Conservation (phyloP, 2,113 vertebrate species). For the Xiphorhynchus elegans region DNA sequence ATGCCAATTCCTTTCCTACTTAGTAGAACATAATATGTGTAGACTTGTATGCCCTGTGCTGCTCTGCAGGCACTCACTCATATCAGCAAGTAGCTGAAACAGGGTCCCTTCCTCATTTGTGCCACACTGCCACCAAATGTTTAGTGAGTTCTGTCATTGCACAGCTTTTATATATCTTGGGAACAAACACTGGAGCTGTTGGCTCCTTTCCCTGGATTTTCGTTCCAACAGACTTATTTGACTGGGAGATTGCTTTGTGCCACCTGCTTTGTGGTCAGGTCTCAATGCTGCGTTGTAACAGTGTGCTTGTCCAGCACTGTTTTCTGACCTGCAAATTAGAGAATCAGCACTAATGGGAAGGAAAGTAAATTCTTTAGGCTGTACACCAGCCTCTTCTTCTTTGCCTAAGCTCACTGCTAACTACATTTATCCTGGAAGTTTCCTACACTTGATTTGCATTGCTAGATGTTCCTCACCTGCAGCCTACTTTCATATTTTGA, state of each 20-base stretch:
- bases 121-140: accelerated
- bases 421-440: background rate
- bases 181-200: background rate
- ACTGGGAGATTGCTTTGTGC: background rate
- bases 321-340: background rate
- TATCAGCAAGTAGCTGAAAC: background rate
- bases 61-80: background rate
- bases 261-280: background rate
- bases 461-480: background rate
- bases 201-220: background rate
- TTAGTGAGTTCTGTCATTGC: background rate
- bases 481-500: background rate
- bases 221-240: background rate
- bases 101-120: background rate
- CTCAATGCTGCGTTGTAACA: background rate
- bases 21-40: background rate
- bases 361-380: background rate
- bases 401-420: accelerated
- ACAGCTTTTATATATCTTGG: background rate
- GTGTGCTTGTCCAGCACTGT: background rate
- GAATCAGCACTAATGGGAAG: background rate
- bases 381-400: background rate
- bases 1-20: background rate
- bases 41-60: background rate
- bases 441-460: background rate